A percentile compares a stretch with the other conserved stretches of the same genome.
Evolutionary conservation across 1,140 invertebrate genomes (phyloP).

Genomic region (Samia ricini): DNA sequence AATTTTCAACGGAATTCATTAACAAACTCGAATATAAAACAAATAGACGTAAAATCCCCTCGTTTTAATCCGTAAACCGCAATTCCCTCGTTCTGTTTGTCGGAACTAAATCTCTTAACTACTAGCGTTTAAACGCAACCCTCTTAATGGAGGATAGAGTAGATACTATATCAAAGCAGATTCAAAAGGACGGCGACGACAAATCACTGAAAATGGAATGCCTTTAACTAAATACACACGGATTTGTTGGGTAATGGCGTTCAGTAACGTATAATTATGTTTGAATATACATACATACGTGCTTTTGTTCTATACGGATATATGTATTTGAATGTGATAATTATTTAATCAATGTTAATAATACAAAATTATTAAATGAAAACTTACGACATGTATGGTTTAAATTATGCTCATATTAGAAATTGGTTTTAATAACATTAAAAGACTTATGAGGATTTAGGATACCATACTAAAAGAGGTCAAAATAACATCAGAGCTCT

Average conservation of each 20-base stretch:
- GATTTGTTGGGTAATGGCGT: not conserved
- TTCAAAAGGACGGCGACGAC: not conserved
- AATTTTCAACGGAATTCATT: not conserved
- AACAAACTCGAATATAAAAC: not conserved
- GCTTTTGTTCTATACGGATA: not conserved
- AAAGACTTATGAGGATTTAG: too few relatives aligned
- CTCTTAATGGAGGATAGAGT: not conserved
- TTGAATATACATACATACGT: not conserved
- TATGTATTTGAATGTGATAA: not conserved
- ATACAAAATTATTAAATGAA: too few relatives aligned
- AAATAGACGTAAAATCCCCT: not conserved
- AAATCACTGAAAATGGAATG: not conserved
- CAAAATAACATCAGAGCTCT: too few relatives aligned
- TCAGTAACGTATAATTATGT: not conserved
- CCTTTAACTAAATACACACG: not conserved
- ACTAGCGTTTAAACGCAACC: not conserved
- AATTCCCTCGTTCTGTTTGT: not conserved
- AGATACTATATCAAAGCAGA: not conserved
- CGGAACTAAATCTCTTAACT: not conserved
- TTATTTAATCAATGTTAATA: too few relatives aligned
- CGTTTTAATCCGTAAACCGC: not conserved
- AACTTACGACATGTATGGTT: too few relatives aligned
- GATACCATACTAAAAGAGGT: too few relatives aligned
- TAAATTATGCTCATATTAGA: too few relatives aligned
- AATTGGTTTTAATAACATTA: too few relatives aligned